Base-by-base conservation (phyloP, 2,888 invertebrate species). In the Sussaba pulchella region DNA sequence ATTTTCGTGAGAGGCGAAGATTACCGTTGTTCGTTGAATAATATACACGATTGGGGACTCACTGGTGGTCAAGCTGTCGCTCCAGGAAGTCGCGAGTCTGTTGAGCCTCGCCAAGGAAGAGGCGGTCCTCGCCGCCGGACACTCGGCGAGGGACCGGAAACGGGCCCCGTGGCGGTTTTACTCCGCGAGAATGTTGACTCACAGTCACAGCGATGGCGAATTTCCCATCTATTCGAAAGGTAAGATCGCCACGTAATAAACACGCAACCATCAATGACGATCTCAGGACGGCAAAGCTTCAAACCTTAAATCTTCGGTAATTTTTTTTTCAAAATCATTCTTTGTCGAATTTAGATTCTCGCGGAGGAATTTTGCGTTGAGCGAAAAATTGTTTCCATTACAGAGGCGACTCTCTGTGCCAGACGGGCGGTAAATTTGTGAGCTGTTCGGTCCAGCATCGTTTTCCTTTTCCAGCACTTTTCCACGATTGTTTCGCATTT, bases 141-240 rank as follows among this genome's bases (percentile, higher is more conserved):
- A 87, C 66, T 87, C 89, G 50, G 86, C 85, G 77, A 88, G 90
- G 77, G 86, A 83, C 84, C 86, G 87, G 79, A 88, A 87, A 75
- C 84, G 86, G 67, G 86, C 87, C 71, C 83, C 89, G 82, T 90
- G 91, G 90, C 88, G 89, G 72, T 90, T 88, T 75, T 87, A 90
- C 57, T 88, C 89, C 41, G 84, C 88, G 78, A 90, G 90, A 92
- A 96, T 96, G 95, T 94, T 96, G 92, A 96, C 96, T 85, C 96
- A 96, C 93, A 96, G 96, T 92, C 96, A 96, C 93, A 96, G 96
- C 92, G 96, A 96, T 92, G 96, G 96, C 90, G 96, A 96, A 93
- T 96, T 96, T 93, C 96, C 96, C 89, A 95, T 96, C 92, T 96
- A 96, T 93, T 94, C 95, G 88, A 95, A 95, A 96, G 96, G 96